Base-by-base conservation (phyloP, 2,113 vertebrate genomes). In the Sinosuthora webbiana region DNA sequence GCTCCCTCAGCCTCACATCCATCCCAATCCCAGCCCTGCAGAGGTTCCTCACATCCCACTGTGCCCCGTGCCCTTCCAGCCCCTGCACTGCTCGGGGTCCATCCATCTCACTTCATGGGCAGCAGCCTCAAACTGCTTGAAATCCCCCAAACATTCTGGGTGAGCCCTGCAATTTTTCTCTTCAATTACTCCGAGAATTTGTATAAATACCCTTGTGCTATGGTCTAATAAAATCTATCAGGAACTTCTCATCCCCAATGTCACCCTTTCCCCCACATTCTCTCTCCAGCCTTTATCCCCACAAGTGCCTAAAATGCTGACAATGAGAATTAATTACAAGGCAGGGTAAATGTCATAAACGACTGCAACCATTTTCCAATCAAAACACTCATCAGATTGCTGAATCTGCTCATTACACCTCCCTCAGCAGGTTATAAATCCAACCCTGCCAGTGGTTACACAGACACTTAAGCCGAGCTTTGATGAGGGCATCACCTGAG, bases 61-160 rank as follows among this genome's bases (percentile, higher is more conserved):
- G 71, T 63, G 63, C 57, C 37, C 71, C 4, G 0, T 1, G 3
- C 23, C 21, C 84, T 14, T 7, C 77, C 63, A 56, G 14, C 68
- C 49, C 13, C 91, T 22, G 52, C 11, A 6, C 75, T 9, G 15
- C 67, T 55, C 1, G 0, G 28, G 1, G 15, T 59, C 56, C 30
- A 45, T 2, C 17, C 0, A 7, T 3, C 55, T 62, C 11, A 2
- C 25, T 25, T 18, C 31, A 67, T 1, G 5, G 4, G 27, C 27
- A 6, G 23, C 19, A 81, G 16, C 24, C 39, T 37, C 42, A 22
- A 27, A 33, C 30, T 39, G 39, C 33, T 37, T 35, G 8, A 28
- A 63, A 77, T 69, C 76, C 16, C 37, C n/a, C 52, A 65, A 78
- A 35, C 53, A 4, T 37, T 45, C 44, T 13, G 65, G 42, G 0